Evolutionary conservation across 2,797 vertebrate species (phyloP), one percentile per base, ranked within the genome.

Genomic region (Hippocampus kuda): DNA sequence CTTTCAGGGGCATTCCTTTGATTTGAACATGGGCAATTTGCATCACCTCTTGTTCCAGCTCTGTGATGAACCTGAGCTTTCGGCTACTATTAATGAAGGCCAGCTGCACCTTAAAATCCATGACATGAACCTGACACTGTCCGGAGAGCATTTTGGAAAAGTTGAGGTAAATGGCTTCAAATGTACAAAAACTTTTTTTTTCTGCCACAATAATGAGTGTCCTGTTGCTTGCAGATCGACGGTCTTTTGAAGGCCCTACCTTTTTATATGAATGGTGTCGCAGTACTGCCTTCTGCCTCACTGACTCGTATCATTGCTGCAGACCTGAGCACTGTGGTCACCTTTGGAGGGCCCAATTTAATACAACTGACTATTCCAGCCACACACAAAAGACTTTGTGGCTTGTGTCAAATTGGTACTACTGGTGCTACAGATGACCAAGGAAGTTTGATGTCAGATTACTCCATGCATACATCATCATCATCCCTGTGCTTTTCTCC

Each of bases 51-150:
- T 87, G 2, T 73, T 79, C 5, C 42, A 73, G 34, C 22, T 46
- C 49, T 84, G 76, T 72, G 61, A 72, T 0, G 41, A 53, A 42
- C 77, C 82, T 0, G 46, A 63, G 4, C 59, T 24, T 5, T 11
- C 9, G 70, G 18, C 91, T 72, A 70, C 72, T 38, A 71, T 87
- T 68, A 78, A 85, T 71, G 83, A 85, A 0, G 78, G 46, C 18
- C 20, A 1, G 34, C 72, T 87, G 1, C 8, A 81, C 46, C 48
- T 81, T 1, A 30, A 53, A 7, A 53, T 81, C 56, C 54, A 80
- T 1, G 68, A 74, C 5, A 26, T 80, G 3, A 75, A 63, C 3
- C 15, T 88, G 1, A 59, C 57, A 34, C 22, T 82, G 16, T 46
- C 42, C 0, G 61, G 66, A 4, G 65, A 74, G 48, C 53, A 68